Base-by-base conservation (phyloP, 2,113 vertebrate genomes). In the Copsychus sechellarum region DNA sequence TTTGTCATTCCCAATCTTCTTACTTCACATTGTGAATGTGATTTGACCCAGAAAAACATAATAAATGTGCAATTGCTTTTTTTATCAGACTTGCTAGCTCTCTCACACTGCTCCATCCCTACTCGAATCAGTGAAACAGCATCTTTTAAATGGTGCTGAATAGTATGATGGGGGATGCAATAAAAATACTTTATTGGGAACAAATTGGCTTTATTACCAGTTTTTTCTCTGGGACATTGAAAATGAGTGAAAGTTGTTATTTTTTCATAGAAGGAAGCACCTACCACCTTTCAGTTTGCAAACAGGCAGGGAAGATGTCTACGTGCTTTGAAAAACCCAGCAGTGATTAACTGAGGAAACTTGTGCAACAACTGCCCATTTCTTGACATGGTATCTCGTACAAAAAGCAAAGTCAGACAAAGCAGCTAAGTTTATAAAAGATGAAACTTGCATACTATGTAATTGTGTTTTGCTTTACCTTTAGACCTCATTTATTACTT, bases 71-170 rank as follows among this genome's bases (percentile, higher is more conserved):
- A 60, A 38, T 13, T 77, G 2, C 8, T 17, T 81, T 26, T 29
- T 86, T 51, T 51, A 43, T 77, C 54, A 57, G 42, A 38, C 48
- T 81, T 51, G 3, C 28, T 80, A 87, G 4, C 20, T 61, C 9
- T 36, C 6, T 70, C 31, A 42, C 25, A 12, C 13, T 57, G 24
- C 5, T 92, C 17, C 25, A 26, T n/a, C 60, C 14, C 17, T 25
- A n/a, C 12, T 17, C 1, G 1, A 54, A 93, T 18, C 14, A 58
- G 11, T 29, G 29, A 42, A 81, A 43, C 0, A 8, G 1, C 45
- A 26, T 81, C 83, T 86, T 57, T 65, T 45, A 28, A 65, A 74
- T 86, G 8, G 4, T 67, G 14, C 5, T 72, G 28, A 34, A 24
- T 34, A 67, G 4, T 28, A n/a, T 34, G 18, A 47, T 17, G 13